Base-by-base conservation (phyloP, 2,888 invertebrate genomes). In the Hydropsyche betteni region DNA sequence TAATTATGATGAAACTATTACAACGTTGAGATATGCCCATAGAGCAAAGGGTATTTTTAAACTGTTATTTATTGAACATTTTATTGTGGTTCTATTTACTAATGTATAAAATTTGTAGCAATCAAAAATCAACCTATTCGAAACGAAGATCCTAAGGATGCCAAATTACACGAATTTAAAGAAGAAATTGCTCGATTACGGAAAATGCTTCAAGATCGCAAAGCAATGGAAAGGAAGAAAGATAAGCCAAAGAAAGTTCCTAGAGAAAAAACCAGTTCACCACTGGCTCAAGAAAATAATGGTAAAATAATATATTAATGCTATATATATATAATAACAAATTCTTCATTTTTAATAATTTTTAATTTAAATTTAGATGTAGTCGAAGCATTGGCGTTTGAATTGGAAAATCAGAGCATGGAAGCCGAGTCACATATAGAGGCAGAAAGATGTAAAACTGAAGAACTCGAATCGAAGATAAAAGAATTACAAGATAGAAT, bases 71-170 rank as follows among this genome's bases (percentile, higher is more conserved):
- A 12, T 58, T 24, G 1, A 8, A 69, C 7, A 5, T 69, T 6
- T 58, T 38, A 50, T 69, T 44, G 4, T 53, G 8, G 44, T 24
- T 24, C 1, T 24, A 44, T 44, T 44, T 44, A 10, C 44, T 44
- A 44, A 44, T 44, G 0, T 8, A 55, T n/a, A 55, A 10, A 14
- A 3, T 24, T 64, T 12, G 6, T 82, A 88, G 97, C 97, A 80
- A 99, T 99, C 81, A 98, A 98, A 89, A 99, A 99, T 87, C 96
- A 97, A 85, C 99, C 99, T 24, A 93, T 96, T 80, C 96, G 99
- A 83, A 99, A 99, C 86, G 99, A 99, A 85, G 99, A 99, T 89
- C 98, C 99, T 52, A 99, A 99, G 85, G 99, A 99, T 85, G 98
- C 99, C 33, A 91, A 99, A 83, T 87, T 98, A 74, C 90, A 98